A percentile compares a stretch with the other conserved stretches of the same genome.
These are phyloP conservation scores for Oxycera nigricornis DNA, from an alignment of 2,888 invertebrate genomes.

Conservation along the genomic window DNA sequence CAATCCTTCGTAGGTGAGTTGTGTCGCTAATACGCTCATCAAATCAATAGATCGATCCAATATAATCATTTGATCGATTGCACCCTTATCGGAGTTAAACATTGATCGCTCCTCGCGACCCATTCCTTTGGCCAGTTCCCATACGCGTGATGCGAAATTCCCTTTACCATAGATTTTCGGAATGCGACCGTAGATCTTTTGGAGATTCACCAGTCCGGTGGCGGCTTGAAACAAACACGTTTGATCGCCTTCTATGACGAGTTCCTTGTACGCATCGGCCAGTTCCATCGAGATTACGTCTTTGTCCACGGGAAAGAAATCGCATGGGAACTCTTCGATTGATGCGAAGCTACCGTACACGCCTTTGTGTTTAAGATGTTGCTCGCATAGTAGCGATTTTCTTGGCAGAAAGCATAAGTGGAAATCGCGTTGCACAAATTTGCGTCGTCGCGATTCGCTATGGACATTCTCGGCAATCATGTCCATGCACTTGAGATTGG, in stretches of 20 bases:
- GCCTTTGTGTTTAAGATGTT: slow-evolving; percentile 81
- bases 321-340: slow-evolving; percentile 85
- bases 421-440: slow-evolving; percentile 71
- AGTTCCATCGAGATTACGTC: slow-evolving; percentile 94
- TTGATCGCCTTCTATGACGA: slow-evolving; percentile 87
- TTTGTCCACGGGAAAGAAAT: slow-evolving; percentile 88
- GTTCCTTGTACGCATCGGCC: slow-evolving; percentile 81
- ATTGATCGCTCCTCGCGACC: slow-evolving; percentile 67
- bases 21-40: slow-evolving; percentile 89
- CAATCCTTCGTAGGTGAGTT: slow-evolving; percentile 96
- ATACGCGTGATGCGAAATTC: slow-evolving; percentile 84
- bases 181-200: slow-evolving; percentile 88
- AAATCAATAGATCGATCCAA: slow-evolving; percentile 92
- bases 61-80: slow-evolving; percentile 87
- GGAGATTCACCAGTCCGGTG: slow-evolving; percentile 82
- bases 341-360: slow-evolving; percentile 78
- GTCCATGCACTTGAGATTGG: slow-evolving; percentile 84
- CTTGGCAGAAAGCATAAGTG: slow-evolving; percentile 90
- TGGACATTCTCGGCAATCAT: slow-evolving; percentile 78
- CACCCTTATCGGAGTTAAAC: slow-evolving; percentile 65
- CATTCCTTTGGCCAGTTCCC: slow-evolving; percentile 83
- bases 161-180: slow-evolving; percentile 91
- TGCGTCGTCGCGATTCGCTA: slow-evolving; percentile 44
- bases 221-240: slow-evolving; percentile 88
- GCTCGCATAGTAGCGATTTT: slow-evolving; percentile 85